Evolutionary conservation across 2,888 invertebrate species (phyloP), one percentile per base, ranked within the genome.

Genomic region (Hofmannophila pseudospretella): DNA sequence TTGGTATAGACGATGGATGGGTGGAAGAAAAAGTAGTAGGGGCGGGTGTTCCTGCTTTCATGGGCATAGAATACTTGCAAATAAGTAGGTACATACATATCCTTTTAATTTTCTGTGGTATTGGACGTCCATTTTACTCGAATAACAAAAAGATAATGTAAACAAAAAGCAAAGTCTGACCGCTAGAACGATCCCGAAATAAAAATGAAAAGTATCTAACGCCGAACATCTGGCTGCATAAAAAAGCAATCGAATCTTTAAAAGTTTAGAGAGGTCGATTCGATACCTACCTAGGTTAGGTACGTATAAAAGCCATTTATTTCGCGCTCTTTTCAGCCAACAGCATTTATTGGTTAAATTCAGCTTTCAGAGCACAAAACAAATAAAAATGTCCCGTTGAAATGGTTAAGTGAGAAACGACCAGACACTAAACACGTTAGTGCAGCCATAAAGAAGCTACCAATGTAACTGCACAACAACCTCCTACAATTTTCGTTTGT

Each of bases 321-420:
- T 12, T 19, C 9, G 16, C 35, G 27, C 22, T 36, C 16, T 27
- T 42, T 55, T 56, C 50, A 49, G 48, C 52, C 55, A 61, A 60
- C 57, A 61, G 30, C 30, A 58, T 57, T 54, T 38, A 59, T 63
- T 57, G 51, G 49, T 61, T 58, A 63, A 68, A 62, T 65, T 58
- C 63, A 58, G 58, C 61, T 66, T 63, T 58, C 58, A 54, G 54
- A 47, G 54, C 47, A 57, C 51, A 58, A 38, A 42, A 60, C 59
- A 60, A 63, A 68, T 69, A 67, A 62, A 70, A 66, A 55, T 67
- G 63, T 68, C 62, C 57, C 47, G 47, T 50, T 60, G 56, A 61
- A 67, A 65, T 57, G 50, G 64, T 55, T 59, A 54, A 57, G 58
- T 63, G 61, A 69, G 57, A 60, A 62, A 68, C 61, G 60, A 58